Evolutionary conservation across 1,140 invertebrate species (phyloP).

Genomic region (Nymphalis io): DNA sequence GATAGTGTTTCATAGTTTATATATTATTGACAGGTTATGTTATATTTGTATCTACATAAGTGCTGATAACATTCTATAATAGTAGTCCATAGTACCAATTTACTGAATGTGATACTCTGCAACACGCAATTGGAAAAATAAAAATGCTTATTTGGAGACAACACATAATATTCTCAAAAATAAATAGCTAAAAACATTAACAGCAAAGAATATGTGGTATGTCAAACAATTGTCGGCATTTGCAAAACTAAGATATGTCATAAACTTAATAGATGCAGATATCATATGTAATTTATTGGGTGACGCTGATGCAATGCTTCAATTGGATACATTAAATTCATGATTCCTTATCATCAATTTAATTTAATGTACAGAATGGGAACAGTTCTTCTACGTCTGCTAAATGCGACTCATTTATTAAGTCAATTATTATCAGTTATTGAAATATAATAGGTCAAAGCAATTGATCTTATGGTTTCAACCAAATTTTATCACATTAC

Average conservation of each 20-base stretch:
- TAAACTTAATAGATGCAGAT: constrained; percentile 10
- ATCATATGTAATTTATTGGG: neutral
- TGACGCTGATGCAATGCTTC: constrained; percentile 20
- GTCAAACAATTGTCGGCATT: neutral
- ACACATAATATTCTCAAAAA: no score
- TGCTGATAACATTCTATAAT: no score
- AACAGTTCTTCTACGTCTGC: constrained; percentile 6
- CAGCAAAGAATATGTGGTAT: no score
- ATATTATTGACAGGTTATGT: no score
- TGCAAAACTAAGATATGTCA: neutral
- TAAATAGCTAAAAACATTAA: no score
- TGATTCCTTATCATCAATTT: constrained; percentile 20
- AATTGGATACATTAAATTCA: constrained; percentile 17
- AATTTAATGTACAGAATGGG: constrained; percentile 19
- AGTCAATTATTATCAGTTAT: constrained; percentile 24
- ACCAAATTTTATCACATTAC: neutral
- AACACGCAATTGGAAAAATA: no score
- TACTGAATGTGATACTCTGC: no score
- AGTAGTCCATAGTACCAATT: no score
- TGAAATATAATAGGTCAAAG: constrained; percentile 28
- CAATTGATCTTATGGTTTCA: constrained; percentile 10
- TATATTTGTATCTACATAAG: no score
- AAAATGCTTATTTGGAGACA: no score
- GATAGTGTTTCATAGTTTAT: no score
- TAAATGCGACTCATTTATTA: neutral